Base-by-base conservation (phyloP, 2,113 vertebrate genomes). In the Cyprinodon variegatus region DNA sequence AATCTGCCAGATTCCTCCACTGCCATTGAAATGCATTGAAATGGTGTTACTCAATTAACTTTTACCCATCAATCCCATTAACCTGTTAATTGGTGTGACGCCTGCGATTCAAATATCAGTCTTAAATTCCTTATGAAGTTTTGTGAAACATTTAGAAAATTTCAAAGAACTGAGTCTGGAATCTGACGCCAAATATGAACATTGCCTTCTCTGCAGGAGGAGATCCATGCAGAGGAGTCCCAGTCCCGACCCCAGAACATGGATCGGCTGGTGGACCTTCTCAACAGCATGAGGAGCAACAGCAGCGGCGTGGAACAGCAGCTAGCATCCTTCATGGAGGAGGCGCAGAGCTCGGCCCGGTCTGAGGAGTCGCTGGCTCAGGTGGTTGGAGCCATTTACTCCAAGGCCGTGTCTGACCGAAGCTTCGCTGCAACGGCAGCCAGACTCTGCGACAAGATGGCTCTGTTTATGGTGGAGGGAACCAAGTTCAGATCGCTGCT, bases 381-480 rank as follows among this genome's bases (percentile, higher is more conserved):
- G 91, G 97, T 99, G 61, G 97, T 99, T 37, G 89, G 94, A 68
- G 95, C 97, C 63, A 97, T 99, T 90, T 99, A 99, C 86, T 92
- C 94, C 90, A 99, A 96, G 89, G 97, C 97, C 0, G 95, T 97
- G 89, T 96, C 94, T 0, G 97, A 99, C 92, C 93, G 97, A 65
- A 98, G 97, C 91, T 98, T 99, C 10, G 97, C 98, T n/a, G 95
- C 96, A 89, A 99, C 96, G 0, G 97, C 97, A 0, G 97, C 97
- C 78, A 97, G 95, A 84, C 96, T 99, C 53, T 99, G 97, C 4
- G 96, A 99, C 93, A 98, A 96, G 93, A 99, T 99, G 98, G 97
- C 97, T 0, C 94, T 98, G 61, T 98, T 99, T 92, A 99, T 99
- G 96, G 97, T 98, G 88, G 97, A 99, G 86, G 97, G 97, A 68